These are phyloP conservation scores for Temnothorax unifasciatus DNA, from an alignment of 2,888 invertebrate species.

Conservation along the genomic window DNA sequence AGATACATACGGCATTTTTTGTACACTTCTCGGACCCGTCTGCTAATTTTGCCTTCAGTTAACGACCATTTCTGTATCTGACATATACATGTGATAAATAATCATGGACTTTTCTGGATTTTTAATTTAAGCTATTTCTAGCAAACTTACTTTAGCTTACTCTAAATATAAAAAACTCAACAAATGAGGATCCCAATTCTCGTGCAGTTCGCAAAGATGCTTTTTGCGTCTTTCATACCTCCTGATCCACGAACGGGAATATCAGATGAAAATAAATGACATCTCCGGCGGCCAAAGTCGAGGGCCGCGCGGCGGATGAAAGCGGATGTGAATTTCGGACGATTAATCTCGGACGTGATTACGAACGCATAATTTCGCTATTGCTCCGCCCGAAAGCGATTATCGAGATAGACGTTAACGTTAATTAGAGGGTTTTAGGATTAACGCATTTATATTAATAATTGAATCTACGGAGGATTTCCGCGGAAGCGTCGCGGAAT, in stretches of 20 bases:
- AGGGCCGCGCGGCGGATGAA: background rate
- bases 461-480: slow-evolving; percentile 38
- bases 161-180: background rate
- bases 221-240: background rate
- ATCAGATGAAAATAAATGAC: slow-evolving; percentile 29
- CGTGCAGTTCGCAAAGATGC: background rate
- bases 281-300: background rate
- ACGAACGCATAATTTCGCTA: slow-evolving; percentile 45
- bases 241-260: background rate
- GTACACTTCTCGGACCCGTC: background rate
- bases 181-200: background rate
- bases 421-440: slow-evolving; percentile 33
- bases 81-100: background rate
- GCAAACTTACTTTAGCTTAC: background rate
- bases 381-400: background rate
- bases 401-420: slow-evolving; percentile 34
- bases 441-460: slow-evolving; percentile 39
- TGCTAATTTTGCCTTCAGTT: background rate
- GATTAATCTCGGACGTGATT: slow-evolving; percentile 40
- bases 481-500: slow-evolving; percentile 7
- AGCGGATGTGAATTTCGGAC: slow-evolving; percentile 32
- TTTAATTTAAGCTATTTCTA: background rate
- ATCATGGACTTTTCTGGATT: background rate
- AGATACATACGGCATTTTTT: background rate
- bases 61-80: background rate